These are phyloP conservation scores for Caradrina kadenii DNA, from an alignment of 2,888 invertebrate genomes.

Conservation along the genomic window DNA sequence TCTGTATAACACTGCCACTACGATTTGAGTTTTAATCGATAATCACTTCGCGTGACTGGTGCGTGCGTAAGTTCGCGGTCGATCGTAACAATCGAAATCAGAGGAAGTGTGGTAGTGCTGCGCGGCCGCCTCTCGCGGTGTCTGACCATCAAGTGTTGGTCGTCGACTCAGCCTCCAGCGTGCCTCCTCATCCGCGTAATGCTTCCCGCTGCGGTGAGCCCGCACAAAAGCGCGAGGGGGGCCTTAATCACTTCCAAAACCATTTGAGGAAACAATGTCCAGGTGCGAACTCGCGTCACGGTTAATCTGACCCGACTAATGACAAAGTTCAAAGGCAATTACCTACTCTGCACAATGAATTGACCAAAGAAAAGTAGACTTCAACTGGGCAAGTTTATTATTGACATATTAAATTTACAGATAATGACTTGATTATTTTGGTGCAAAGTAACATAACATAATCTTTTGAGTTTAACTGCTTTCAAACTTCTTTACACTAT, in stretches of 20 bases:
- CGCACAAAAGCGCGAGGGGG: conserved; percentile 67
- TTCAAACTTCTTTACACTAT: conserved; percentile 5
- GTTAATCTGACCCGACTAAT: conserved; percentile 73
- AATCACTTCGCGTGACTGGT: conserved; percentile 58
- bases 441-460: conserved; percentile 36
- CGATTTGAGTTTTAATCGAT: conserved; percentile 41
- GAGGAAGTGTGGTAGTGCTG: conserved; percentile 35
- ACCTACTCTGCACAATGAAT: conserved; percentile 56
- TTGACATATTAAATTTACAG: conserved; percentile 30
- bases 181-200: conserved; percentile 81
- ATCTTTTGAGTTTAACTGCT: neutral
- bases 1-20: conserved; percentile 64
- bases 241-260: conserved; percentile 77
- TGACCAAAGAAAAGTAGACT: conserved; percentile 18
- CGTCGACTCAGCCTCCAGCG: conserved; percentile 75
- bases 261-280: conserved; percentile 74
- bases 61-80: conserved; percentile 62
- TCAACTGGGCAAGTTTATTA: conserved; percentile 30
- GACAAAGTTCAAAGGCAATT: conserved; percentile 70
- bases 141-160: conserved; percentile 76
- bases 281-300: conserved; percentile 76
- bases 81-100: conserved; percentile 48
- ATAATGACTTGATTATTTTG: conserved; percentile 31
- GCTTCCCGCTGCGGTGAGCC: conserved; percentile 69
- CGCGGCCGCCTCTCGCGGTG: conserved; percentile 76